Evolutionary conservation across 2,888 invertebrate genomes (phyloP), one percentile per base, ranked within the genome.

Genomic region (Lordiphosa fenestrarum): DNA sequence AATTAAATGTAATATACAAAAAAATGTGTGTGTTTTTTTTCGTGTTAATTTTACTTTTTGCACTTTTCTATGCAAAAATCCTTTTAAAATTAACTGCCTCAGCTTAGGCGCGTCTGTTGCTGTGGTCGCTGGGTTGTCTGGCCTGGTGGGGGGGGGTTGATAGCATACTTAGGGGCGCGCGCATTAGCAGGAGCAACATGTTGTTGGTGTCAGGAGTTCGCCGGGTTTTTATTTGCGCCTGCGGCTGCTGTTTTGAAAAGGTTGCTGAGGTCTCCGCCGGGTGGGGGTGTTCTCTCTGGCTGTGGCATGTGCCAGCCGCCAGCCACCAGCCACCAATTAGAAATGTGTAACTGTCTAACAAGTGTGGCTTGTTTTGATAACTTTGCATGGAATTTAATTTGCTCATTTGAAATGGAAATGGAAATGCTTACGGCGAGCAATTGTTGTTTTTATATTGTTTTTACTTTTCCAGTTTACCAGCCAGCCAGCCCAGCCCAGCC

Each of bases 331-430:
- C 36, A 9, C 37, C 48, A 49, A 49, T 49, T 75, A 72, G 59
- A 72, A 66, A 42, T 66, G 55, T 53, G 38, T 56, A 46, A 57
- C 55, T 74, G 53, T 53, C 62, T 55, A 66, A 61, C 72, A 75
- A 72, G 69, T 66, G 67, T 33, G 38, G 21, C 53, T 38, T 33
- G 35, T 47, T 53, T 25, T 48, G 21, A 33, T 35, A 25, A 9
- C n/a, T 21, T 19, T 36, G 36, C 4, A n/a, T 12, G 19, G 23
- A 6, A 42, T 9, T 9, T 6, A 13, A 6, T 53, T 57, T 46
- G 30, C 44, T 57, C 52, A 73, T 70, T 70, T 70, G n/a, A 60
- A 68, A 71, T 74, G 62, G 48, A 69, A 71, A 78, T 78, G 51
- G 30, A 30, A 30, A 30, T 30, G 30, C 30, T 30, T 30, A 9